Evolutionary conservation across 1,140 invertebrate species (phyloP), one percentile per base, ranked within the genome.

Genomic region (Globodera rostochiensis): DNA sequence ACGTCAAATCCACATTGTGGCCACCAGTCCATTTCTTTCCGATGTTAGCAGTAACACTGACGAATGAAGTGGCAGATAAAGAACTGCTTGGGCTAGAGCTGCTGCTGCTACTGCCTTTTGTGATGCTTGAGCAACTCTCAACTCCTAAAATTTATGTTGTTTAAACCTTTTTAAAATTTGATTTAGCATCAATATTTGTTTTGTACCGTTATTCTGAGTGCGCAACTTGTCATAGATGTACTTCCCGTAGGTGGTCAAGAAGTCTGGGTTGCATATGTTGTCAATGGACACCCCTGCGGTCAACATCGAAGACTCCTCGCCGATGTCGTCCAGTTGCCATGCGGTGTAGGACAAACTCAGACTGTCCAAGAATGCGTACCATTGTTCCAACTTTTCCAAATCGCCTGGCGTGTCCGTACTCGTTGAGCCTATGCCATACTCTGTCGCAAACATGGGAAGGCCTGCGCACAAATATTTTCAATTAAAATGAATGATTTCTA

Each of bases 261-360:
- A 13, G 36, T 19, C 46, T 11, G 47, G 57, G 66, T 77, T 46
- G 5, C 19, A n/a, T 4, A 77, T 57, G 45, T 77, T 47, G 1
- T 8, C 11, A 66, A 46, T 60, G 15, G 9, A n/a, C 7, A 66
- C 73, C 0, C 66, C 64, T 46, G 53, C 9, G 6, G 15, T 66
- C 25, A 79, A 25, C 11, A 53, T 50, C 50, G 77, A 45, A 0
- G 77, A 46, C 25, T 69, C 21, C 36, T 79, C 77, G n/a, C 45
- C 67, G 49, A 71, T 79, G 71, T 79, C 66, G 25, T 47, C 25
- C 25, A 79, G 15, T 15, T 60, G 36, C 77, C 77, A 79, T 9
- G 64, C 69, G 67, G 46, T 7, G 71, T 79, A 50, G 46, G 77
- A 79, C 46, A 79, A n/a, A 6, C 69, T 53, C 9, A 36, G 49